Evolutionary conservation across 2,113 vertebrate species (phyloP).

Genomic region (Hystrix brachyura): DNA sequence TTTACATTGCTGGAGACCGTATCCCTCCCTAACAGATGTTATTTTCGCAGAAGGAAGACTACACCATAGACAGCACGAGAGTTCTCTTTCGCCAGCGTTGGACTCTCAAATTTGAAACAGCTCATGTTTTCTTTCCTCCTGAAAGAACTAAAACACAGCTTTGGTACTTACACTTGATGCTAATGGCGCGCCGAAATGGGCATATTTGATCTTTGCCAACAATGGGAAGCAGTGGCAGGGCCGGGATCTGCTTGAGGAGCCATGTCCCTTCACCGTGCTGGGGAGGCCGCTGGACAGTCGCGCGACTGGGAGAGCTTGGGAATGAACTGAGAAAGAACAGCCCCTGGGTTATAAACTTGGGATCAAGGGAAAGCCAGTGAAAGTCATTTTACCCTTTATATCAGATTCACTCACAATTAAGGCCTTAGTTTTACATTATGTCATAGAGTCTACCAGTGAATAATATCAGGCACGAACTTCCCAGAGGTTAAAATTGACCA

Average conservation of each 20-base stretch:
- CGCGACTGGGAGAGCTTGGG: background rate
- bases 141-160: conserved; percentile 18
- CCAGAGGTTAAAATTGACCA: background rate
- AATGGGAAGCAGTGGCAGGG: background rate
- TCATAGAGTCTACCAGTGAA: conserved; percentile 41
- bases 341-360: background rate
- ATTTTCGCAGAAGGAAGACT: background rate
- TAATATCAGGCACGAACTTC: background rate
- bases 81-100: background rate
- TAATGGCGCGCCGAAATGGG: background rate
- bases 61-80: background rate
- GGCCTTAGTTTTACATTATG: conserved; percentile 3
- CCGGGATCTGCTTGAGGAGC: background rate
- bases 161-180: background rate
- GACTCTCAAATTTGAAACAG: conserved; percentile 23
- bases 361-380: conserved; percentile 15
- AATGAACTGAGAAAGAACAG: background rate
- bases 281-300: background rate
- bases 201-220: background rate
- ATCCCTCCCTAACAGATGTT: background rate
- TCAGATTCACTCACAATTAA: background rate
- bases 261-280: background rate
- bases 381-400: background rate
- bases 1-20: background rate
- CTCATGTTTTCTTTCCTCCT: background rate